Evolutionary conservation across 2,113 vertebrate species (phyloP).

Genomic region (Pseudorasbora parva): DNA sequence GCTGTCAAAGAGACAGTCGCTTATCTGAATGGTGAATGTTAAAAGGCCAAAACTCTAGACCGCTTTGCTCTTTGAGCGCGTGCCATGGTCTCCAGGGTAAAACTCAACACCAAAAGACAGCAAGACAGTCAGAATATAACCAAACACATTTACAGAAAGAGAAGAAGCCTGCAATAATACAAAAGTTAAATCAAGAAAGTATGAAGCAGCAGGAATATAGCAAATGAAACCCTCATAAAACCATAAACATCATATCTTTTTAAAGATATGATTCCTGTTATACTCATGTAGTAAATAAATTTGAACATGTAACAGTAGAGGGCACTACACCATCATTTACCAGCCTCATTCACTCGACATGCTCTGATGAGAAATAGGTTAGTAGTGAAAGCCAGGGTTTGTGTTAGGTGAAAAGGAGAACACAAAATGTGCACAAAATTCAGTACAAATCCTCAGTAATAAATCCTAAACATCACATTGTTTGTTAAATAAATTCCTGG

Average conservation of each 20-base stretch:
- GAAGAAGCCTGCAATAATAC: neutral
- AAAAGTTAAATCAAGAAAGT: neutral
- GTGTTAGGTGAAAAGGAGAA: neutral
- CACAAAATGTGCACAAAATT: neutral
- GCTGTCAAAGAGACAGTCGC: neutral
- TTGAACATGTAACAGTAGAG: slow-evolving; percentile 77
- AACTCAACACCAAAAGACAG: slow-evolving; percentile 1
- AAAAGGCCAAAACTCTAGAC: neutral
- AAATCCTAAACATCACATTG: neutral
- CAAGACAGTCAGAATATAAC: neutral
- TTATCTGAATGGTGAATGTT: neutral
- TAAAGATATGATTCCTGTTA: neutral
- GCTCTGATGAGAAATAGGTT: slow-evolving; percentile 45
- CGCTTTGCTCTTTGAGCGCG: neutral
- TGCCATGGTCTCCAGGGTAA: neutral
- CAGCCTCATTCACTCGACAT: slow-evolving; percentile 48
- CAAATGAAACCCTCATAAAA: neutral
- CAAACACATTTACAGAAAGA: neutral
- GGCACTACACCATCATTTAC: slow-evolving; percentile 74
- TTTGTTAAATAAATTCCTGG: neutral
- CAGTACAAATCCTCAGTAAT: neutral
- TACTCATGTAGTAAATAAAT: neutral
- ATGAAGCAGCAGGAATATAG: neutral
- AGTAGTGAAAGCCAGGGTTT: slow-evolving; percentile 17
- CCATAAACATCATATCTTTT: neutral